phyloP scores from a whole-genome alignment of 2,888 invertebrate genomes.

The Andrena praecox region DNA sequence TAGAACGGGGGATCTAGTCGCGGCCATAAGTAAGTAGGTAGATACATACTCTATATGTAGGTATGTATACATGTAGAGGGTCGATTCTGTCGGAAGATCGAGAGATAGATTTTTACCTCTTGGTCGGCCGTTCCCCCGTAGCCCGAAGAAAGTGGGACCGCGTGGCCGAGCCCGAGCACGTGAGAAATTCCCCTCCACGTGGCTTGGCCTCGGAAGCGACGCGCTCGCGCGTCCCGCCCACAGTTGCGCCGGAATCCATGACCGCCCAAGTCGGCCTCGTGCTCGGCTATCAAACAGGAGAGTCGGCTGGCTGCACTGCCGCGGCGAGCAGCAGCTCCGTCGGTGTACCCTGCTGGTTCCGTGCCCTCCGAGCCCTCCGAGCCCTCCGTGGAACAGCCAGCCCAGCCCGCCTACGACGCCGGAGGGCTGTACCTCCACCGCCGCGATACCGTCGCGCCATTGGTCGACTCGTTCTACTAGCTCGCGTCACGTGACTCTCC shows the following conservation, averaged over 20 bases:
- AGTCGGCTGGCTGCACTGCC: slow-evolving; percentile 81
- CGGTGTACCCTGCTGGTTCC: slow-evolving; percentile 62
- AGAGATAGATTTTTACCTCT: slow-evolving; percentile 49
- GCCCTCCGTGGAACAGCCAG: slow-evolving; percentile 53
- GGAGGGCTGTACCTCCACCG: slow-evolving; percentile 84
- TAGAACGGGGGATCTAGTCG: not conserved
- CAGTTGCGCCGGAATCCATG: slow-evolving; percentile 77
- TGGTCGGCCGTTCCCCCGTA: slow-evolving; percentile 4
- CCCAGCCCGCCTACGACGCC: slow-evolving; percentile 84
- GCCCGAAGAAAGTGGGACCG: slow-evolving; percentile 68
- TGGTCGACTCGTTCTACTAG: slow-evolving; percentile 73
- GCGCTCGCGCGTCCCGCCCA: slow-evolving; percentile 84
- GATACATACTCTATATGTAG: too few relatives aligned
- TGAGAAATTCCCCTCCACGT: slow-evolving; percentile 79
- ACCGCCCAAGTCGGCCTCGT: slow-evolving; percentile 79
- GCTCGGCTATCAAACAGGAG: slow-evolving; percentile 68
- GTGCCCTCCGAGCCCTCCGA: slow-evolving; percentile 64
- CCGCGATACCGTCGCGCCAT: slow-evolving; percentile 81
- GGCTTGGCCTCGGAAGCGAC: slow-evolving; percentile 57
- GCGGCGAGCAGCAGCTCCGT: slow-evolving; percentile 36
- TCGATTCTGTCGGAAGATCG: slow-evolving; percentile 4
- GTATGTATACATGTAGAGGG: not conserved
- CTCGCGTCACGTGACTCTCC: slow-evolving; percentile 78
- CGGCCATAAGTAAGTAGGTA: slow-evolving; percentile 10
- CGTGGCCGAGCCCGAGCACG: slow-evolving; percentile 83